Conservation (phyloP, 2,113 vertebrate genomes). For the Apteryx mantelli region DNA sequence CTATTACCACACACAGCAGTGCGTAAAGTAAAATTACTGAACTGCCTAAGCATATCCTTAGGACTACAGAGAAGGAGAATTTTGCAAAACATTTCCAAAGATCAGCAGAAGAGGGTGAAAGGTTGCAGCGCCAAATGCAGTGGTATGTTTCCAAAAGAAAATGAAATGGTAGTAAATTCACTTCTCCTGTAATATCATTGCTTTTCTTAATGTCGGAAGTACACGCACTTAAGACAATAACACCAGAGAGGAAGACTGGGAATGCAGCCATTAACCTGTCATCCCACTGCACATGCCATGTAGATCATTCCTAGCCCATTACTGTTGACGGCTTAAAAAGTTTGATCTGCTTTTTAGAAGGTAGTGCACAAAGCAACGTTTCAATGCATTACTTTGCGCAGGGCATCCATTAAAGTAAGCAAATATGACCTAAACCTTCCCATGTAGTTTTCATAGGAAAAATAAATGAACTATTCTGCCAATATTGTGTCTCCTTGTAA, state of each 20-base stretch:
- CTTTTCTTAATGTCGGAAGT: not conserved
- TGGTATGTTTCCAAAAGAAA: not conserved
- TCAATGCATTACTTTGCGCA: not conserved
- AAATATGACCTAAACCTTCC: not conserved
- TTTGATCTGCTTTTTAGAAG: not conserved
- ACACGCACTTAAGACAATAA: not conserved
- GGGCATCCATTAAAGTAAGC: not conserved
- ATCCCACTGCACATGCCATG: not conserved
- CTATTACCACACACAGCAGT: not conserved
- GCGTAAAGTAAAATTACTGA: rapidly evolving
- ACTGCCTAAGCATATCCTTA: rapidly evolving
- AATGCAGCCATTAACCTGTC: not conserved
- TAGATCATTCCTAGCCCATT: not conserved
- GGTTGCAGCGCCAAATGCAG: not conserved
- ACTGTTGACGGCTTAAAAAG: not conserved
- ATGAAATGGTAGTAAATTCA: not conserved
- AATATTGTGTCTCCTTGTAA: not conserved
- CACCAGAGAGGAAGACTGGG: not conserved
- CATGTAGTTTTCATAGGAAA: not conserved
- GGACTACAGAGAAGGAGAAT: not conserved
- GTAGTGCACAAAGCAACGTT: not conserved
- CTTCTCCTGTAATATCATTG: not conserved
- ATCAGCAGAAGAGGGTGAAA: not conserved
- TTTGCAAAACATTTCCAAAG: not conserved
- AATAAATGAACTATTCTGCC: not conserved